Percentiles rank a stretch among this genome's conserved stretches.
Evolutionary conservation across 2,888 invertebrate species (phyloP).

Genomic region (Eilema sororculum): DNA sequence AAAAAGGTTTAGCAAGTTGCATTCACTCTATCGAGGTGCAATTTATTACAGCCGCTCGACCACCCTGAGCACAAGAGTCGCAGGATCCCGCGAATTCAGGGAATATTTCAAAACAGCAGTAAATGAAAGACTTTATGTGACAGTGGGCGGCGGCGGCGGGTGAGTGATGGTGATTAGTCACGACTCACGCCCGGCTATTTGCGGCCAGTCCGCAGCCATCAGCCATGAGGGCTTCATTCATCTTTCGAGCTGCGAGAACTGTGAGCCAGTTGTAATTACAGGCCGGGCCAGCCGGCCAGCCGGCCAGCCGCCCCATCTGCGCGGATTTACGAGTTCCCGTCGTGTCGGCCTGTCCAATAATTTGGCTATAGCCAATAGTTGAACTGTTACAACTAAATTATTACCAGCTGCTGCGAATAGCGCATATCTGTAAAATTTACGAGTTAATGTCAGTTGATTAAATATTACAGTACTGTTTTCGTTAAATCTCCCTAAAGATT

Average conservation of each 20-base stretch:
- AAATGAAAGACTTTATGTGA: slow-evolving; percentile 26
- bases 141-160: slow-evolving; percentile 7
- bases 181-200: slow-evolving; percentile 19
- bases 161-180: slow-evolving; percentile 18
- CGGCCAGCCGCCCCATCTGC: slow-evolving; percentile 7
- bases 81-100: slow-evolving; percentile 5
- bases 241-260: slow-evolving; percentile 1
- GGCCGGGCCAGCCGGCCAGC: slow-evolving; percentile 2
- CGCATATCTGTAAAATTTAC: slow-evolving; percentile 2
- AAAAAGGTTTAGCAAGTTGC: background rate
- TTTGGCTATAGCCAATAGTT: slow-evolving; percentile 13
- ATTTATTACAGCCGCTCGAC: background rate
- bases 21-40: background rate
- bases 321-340: slow-evolving; percentile 6
- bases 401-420: background rate
- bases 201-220: slow-evolving; percentile 1
- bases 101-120: slow-evolving; percentile 19
- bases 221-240: slow-evolving; percentile 20
- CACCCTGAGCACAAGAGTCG: background rate
- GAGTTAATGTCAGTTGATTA: slow-evolving; percentile 1
- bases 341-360: slow-evolving; percentile 7
- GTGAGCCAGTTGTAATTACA: background rate
- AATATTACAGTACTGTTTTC: background rate
- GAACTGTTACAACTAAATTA: slow-evolving; percentile 4
- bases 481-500: slow-evolving; percentile 3